Evolutionary conservation across 2,113 vertebrate species (phyloP).

Genomic region (Archocentrus centrarchus): DNA sequence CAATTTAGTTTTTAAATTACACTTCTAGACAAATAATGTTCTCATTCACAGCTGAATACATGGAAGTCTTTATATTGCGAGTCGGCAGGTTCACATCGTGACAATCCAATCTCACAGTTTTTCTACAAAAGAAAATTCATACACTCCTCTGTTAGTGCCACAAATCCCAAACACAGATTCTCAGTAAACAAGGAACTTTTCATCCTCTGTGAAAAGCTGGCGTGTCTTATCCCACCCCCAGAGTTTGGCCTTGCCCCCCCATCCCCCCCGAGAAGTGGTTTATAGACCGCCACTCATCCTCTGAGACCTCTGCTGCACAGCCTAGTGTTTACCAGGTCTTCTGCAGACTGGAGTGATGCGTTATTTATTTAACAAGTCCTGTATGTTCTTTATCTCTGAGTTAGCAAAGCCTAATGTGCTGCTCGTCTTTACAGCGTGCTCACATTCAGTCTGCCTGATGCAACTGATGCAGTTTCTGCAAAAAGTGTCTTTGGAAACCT

Average conservation of each 20-base stretch:
- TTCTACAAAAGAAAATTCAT: constrained; percentile 1
- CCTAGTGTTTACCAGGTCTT: constrained; percentile 1
- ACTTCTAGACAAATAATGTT: background rate
- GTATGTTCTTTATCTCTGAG: background rate
- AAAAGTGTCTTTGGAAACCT: background rate
- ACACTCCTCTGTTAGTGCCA: constrained; percentile 5
- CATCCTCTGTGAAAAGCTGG: constrained; percentile 6
- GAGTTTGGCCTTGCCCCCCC: constrained; percentile 1
- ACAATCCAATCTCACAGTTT: constrained; percentile 6
- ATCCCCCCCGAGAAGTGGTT: background rate
- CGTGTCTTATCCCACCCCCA: constrained; percentile 11
- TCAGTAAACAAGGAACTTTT: constrained; percentile 16
- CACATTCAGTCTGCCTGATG: background rate
- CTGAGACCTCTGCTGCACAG: constrained; percentile 5
- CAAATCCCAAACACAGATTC: constrained; percentile 8
- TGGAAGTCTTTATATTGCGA: background rate
- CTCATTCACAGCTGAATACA: background rate
- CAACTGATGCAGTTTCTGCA: background rate
- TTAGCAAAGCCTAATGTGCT: background rate
- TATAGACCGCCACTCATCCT: constrained; percentile 2
- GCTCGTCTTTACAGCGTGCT: background rate
- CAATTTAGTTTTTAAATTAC: background rate
- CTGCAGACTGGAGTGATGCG: background rate
- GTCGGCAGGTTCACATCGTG: constrained; percentile 6
- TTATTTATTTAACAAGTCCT: constrained; percentile 1